These are phyloP conservation scores for Bombus balteatus DNA, from an alignment of 1,140 invertebrate genomes.

Conservation along the genomic window DNA sequence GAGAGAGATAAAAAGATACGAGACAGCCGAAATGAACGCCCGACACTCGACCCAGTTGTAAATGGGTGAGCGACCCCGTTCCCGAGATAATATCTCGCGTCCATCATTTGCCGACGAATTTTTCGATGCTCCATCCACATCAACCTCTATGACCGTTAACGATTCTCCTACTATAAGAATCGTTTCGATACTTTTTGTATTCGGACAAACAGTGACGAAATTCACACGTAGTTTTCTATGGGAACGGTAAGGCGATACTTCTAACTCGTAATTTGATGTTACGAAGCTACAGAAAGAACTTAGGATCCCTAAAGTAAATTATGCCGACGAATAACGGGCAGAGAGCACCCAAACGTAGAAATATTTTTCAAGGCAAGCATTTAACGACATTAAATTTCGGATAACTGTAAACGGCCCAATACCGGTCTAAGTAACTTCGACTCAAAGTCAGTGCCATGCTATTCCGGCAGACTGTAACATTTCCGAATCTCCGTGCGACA, in stretches of 20 bases:
- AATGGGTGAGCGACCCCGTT: conserved; percentile 80
- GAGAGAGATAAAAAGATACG: conserved; percentile 24
- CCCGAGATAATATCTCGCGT: conserved; percentile 68
- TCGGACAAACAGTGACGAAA: neutral
- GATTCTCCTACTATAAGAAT: neutral
- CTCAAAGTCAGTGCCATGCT: neutral
- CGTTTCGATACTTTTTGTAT: neutral
- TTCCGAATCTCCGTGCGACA: too few species aligned
- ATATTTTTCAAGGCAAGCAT: neutral
- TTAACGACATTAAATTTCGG: neutral
- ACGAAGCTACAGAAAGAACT: neutral
- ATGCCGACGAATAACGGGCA: neutral
- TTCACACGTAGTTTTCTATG: neutral
- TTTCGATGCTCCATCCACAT: conserved; percentile 65
- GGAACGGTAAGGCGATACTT: neutral
- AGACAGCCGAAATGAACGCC: conserved; percentile 56
- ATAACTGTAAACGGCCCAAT: conserved; percentile 16
- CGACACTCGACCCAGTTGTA: conserved; percentile 78
- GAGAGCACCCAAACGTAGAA: neutral
- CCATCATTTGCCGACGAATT: conserved; percentile 73
- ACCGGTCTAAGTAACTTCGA: conserved; percentile 18
- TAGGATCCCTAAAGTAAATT: neutral
- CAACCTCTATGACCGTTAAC: conserved; percentile 55
- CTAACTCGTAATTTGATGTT: neutral
- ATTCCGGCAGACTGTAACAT: too few species aligned